phyloP scores from a whole-genome alignment of 2,113 vertebrate species.

The Oryzias javanicus region DNA sequence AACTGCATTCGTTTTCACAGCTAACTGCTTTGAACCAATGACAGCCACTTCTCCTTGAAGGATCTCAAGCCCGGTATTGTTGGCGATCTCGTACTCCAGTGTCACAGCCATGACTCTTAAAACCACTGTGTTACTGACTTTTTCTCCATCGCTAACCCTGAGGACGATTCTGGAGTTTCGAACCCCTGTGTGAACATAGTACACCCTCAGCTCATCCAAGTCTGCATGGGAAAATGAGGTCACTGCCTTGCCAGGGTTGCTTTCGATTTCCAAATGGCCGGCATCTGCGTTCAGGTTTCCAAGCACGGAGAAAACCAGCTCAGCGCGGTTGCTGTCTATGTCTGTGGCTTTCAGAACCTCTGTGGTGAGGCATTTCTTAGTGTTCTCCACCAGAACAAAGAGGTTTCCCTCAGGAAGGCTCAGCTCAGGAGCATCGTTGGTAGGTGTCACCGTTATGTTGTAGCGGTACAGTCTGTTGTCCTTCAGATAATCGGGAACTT shows the following conservation, averaged over 20 bases:
- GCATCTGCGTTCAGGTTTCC: constrained; percentile 83
- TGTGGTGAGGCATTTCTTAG: constrained; percentile 82
- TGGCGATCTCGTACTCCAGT: constrained; percentile 81
- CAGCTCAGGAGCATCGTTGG: constrained; percentile 86
- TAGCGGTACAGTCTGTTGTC: constrained; percentile 74
- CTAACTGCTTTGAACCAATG: constrained; percentile 78
- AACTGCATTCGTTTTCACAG: constrained; percentile 80
- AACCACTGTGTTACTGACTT: constrained; percentile 88
- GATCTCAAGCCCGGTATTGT: constrained; percentile 78
- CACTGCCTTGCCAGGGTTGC: constrained; percentile 75
- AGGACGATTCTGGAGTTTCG: constrained; percentile 87
- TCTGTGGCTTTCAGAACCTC: constrained; percentile 81
- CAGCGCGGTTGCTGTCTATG: constrained; percentile 76
- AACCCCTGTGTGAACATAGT: constrained; percentile 82
- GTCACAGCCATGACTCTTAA: constrained; percentile 82
- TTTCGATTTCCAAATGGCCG: constrained; percentile 85
- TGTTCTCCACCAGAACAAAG: constrained; percentile 83
- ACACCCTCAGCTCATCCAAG: constrained; percentile 78
- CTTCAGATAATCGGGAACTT: constrained; percentile 75
- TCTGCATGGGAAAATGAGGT: constrained; percentile 80
- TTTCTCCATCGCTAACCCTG: constrained; percentile 87
- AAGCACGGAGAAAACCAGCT: constrained; percentile 82
- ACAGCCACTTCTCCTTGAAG: constrained; percentile 77
- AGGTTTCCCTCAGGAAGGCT: constrained; percentile 84
- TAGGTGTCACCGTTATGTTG: constrained; percentile 80